Conservation (phyloP, 2,888 invertebrate species). For the Chrysotoxum bicinctum region DNA sequence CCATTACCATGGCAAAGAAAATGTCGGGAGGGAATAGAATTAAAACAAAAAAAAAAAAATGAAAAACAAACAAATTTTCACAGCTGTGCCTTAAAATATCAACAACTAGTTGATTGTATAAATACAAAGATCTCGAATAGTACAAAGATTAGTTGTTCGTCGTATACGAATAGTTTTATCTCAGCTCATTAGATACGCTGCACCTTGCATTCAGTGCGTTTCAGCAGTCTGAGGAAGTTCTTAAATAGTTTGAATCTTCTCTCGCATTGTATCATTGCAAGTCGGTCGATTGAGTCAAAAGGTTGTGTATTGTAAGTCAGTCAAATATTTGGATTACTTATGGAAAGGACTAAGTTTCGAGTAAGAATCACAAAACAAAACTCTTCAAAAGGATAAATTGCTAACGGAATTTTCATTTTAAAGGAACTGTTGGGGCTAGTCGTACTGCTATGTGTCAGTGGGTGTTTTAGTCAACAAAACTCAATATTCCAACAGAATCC, state of each 20-base stretch:
- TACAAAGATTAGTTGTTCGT: slow-evolving; percentile 73
- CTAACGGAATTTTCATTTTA: slow-evolving; percentile 7
- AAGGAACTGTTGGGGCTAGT: slow-evolving; percentile 54
- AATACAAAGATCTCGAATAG: slow-evolving; percentile 73
- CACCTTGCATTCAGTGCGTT: slow-evolving; percentile 66
- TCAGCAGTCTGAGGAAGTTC: slow-evolving; percentile 42
- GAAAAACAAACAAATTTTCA: slow-evolving; percentile 41
- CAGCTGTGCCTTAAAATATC: slow-evolving; percentile 70
- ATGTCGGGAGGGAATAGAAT: slow-evolving; percentile 12
- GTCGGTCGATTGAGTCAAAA: slow-evolving; percentile 49
- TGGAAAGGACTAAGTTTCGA: slow-evolving; percentile 74
- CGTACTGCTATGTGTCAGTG: slow-evolving; percentile 65
- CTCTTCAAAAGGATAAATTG: slow-evolving; percentile 41
- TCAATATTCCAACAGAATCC: slow-evolving; percentile 77
- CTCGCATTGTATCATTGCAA: slow-evolving; percentile 54
- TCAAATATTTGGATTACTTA: slow-evolving; percentile 22
- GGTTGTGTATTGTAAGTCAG: slow-evolving; percentile 9
- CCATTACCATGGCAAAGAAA: slow-evolving; percentile 51
- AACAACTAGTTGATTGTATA: slow-evolving; percentile 71
- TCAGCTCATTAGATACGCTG: slow-evolving; percentile 68
- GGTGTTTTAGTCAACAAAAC: slow-evolving; percentile 75
- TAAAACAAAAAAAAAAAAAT: not conserved
- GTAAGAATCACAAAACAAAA: slow-evolving; percentile 53
- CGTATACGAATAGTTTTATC: slow-evolving; percentile 56
- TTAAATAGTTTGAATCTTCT: slow-evolving; percentile 52